A percentile compares a stretch with the other conserved stretches of the same genome.
phyloP scores from a whole-genome alignment of 2,888 invertebrate species.

The Tigriopus californicus region DNA sequence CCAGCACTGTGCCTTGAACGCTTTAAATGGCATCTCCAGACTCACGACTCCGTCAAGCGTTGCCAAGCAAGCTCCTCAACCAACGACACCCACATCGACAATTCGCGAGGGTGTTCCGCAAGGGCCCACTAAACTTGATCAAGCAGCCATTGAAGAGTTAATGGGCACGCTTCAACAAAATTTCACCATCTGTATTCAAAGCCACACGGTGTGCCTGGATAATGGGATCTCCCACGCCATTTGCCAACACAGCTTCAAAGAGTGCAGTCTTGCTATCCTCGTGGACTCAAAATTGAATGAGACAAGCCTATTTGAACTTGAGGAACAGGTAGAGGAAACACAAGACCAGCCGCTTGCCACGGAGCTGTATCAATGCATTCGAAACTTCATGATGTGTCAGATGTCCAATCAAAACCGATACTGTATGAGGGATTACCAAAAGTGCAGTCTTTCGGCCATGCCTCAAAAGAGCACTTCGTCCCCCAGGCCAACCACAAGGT shows the following conservation, averaged over 20 bases:
- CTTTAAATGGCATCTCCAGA: too few relatives aligned
- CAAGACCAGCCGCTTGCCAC: not conserved
- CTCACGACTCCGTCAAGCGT: too few relatives aligned
- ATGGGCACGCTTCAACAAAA: not conserved
- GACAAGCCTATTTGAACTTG: not conserved
- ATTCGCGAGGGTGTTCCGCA: not conserved
- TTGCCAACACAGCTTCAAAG: not conserved
- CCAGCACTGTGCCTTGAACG: too few relatives aligned
- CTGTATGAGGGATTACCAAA: constrained; percentile 7
- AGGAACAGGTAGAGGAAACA: not conserved
- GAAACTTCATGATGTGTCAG: not conserved
- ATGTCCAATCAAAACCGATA: not conserved
- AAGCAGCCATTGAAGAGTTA: not conserved
- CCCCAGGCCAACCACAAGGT: too few relatives aligned
- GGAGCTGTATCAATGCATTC: constrained; percentile 2
- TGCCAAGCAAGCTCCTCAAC: not conserved
- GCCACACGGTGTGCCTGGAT: not conserved
- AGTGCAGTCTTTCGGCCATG: not conserved
- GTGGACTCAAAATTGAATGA: not conserved
- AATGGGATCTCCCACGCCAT: not conserved
- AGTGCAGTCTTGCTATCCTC: not conserved
- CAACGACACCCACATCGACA: not conserved
- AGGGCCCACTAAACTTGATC: too few relatives aligned
- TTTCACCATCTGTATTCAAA: not conserved
- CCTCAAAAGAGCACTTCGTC: too few relatives aligned